phyloP scores from a whole-genome alignment of 2,113 vertebrate genomes.

The Paramormyrops kingsleyae region DNA sequence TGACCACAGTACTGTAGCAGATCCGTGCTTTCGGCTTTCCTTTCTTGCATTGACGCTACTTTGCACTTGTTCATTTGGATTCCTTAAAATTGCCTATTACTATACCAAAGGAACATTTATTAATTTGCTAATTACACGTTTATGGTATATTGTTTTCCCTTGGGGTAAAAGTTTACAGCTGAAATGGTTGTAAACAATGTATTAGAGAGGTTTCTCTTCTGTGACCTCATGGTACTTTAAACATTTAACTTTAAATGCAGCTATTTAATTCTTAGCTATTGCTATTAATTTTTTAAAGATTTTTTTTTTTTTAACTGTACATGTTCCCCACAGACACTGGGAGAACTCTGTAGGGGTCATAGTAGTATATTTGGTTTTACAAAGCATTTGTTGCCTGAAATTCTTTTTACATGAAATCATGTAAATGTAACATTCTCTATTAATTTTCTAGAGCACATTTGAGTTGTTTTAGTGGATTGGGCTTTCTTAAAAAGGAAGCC shows the following conservation, averaged over 20 bases:
- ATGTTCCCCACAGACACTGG: neutral
- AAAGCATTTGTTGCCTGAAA: neutral
- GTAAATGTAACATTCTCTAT: neutral
- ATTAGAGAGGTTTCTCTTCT: neutral
- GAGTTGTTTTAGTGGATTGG: neutral
- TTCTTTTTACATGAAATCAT: neutral
- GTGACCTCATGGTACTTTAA: neutral
- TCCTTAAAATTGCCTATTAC: neutral
- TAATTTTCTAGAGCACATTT: neutral
- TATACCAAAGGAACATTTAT: neutral
- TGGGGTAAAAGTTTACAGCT: neutral
- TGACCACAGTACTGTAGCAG: slow-evolving; percentile 40
- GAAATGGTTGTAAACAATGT: neutral
- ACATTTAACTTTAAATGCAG: neutral
- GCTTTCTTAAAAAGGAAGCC: neutral
- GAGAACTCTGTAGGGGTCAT: neutral
- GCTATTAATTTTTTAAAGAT: neutral
- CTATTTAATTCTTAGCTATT: neutral
- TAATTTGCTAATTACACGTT: neutral
- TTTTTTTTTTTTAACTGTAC: neutral
- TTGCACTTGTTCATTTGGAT: slow-evolving; percentile 22
- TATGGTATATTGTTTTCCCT: neutral
- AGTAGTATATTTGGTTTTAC: neutral
- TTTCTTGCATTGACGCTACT: neutral
- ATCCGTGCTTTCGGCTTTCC: neutral